Percentiles rank a stretch among this genome's conserved stretches.
phyloP scores from a whole-genome alignment of 2,888 invertebrate genomes.

The Germaria angustata region DNA sequence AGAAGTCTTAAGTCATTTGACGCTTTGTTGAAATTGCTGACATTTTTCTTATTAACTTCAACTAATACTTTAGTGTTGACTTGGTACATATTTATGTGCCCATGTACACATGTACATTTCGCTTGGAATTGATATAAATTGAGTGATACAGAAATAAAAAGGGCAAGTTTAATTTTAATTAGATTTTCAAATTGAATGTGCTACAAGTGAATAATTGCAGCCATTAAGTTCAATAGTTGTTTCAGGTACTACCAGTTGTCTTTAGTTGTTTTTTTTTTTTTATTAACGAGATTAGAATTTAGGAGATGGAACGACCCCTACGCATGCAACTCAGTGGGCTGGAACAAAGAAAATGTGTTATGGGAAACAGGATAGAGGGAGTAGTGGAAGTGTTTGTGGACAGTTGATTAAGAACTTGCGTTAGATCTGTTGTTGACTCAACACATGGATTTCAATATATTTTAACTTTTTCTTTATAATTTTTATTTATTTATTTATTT shows the following conservation, averaged over 20 bases:
- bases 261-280: background rate
- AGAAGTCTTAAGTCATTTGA: conserved; percentile 60
- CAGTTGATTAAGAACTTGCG: no score
- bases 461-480: no score
- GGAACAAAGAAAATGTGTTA: no score
- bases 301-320: no score
- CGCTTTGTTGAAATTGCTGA: conserved; percentile 66
- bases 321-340: no score
- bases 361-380: no score
- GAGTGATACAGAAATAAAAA: conserved; percentile 23
- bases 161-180: conserved; percentile 66
- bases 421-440: no score
- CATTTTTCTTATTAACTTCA: conserved; percentile 68
- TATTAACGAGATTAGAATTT: no score
- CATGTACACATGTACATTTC: conserved; percentile 12
- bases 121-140: conserved; percentile 32
- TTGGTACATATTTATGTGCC: conserved; percentile 12
- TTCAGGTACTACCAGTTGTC: background rate
- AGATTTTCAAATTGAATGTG: conserved; percentile 66
- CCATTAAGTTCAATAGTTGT: conserved; percentile 11
- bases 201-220: conserved; percentile 26
- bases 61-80: conserved; percentile 65
- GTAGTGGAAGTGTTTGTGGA: no score
- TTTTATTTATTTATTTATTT: no score
- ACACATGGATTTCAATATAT: no score